Evolutionary conservation across 2,888 invertebrate species (phyloP).

Genomic region (Nymphalis urticae): DNA sequence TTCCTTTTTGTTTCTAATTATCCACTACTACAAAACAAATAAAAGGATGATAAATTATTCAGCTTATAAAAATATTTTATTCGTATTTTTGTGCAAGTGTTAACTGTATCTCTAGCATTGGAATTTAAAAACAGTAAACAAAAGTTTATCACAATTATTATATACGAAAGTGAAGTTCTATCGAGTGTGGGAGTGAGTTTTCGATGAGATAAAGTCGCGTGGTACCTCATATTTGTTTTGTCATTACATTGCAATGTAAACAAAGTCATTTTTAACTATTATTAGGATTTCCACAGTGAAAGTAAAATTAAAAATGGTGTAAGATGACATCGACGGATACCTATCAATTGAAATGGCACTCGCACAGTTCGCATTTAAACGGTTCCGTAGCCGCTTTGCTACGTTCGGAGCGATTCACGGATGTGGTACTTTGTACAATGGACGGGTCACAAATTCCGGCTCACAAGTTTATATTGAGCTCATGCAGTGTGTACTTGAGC

Average conservation of each 20-base stretch:
- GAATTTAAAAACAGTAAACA: not conserved
- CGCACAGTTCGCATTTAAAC: conserved; percentile 90
- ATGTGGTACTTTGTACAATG: conserved; percentile 89
- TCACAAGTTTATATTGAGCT: conserved; percentile 91
- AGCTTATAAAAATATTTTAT: not conserved
- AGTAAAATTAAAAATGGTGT: conserved; percentile 36
- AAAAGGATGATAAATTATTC: not conserved
- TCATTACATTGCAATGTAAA: conserved; percentile 18
- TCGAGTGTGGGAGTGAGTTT: conserved; percentile 6
- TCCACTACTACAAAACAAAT: conserved; percentile 1
- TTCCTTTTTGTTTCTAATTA: not conserved
- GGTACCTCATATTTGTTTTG: conserved; percentile 19
- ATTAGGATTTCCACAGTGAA: conserved; percentile 18
- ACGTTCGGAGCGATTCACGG: conserved; percentile 90
- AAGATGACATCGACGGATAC: conserved; percentile 85
- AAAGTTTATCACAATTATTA: conserved; percentile 14
- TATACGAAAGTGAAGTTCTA: not conserved
- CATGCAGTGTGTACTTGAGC: conserved; percentile 85
- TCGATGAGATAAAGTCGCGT: conserved; percentile 13
- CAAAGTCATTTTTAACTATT: conserved; percentile 15
- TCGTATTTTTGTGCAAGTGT: not conserved
- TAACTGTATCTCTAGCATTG: not conserved
- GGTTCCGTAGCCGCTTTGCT: conserved; percentile 89
- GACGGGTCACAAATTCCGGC: conserved; percentile 91
- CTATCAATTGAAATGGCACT: conserved; percentile 94